Conservation (phyloP, 2,113 vertebrate species). For the Pao palembangensis region DNA sequence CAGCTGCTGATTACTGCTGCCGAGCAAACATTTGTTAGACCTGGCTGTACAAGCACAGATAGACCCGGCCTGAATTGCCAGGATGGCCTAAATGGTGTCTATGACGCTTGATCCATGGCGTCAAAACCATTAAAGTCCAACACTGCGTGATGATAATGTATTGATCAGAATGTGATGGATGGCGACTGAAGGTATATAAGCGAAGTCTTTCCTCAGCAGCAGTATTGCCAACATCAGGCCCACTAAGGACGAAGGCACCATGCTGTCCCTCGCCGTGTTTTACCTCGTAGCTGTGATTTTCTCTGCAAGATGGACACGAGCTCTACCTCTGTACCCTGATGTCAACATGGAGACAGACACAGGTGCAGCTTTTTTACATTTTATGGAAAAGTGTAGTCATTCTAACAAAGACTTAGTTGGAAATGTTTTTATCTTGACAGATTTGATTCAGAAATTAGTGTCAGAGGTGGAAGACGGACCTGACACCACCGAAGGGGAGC, state of each 20-base stretch:
- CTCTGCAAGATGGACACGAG: constrained; percentile 47
- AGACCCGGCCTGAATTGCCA: constrained; percentile 67
- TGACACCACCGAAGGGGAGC: constrained; percentile 51
- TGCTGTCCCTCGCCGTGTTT: constrained; percentile 64
- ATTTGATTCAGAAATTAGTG: constrained; percentile 73
- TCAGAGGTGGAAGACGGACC: constrained; percentile 65
- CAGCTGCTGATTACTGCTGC: constrained; percentile 57
- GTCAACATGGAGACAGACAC: constrained; percentile 57
- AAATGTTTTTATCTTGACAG: constrained; percentile 42
- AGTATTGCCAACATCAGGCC: constrained; percentile 33
- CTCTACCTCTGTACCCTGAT: constrained; percentile 72
- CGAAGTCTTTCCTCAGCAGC: constrained; percentile 29
- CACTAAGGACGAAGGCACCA: constrained; percentile 47
- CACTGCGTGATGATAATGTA: constrained; percentile 71
- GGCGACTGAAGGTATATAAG: constrained; percentile 68
- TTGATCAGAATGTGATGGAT: constrained; percentile 73
- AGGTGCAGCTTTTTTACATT: constrained; percentile 54
- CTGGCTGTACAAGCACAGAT: constrained; percentile 75
- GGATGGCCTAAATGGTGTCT: constrained; percentile 60
- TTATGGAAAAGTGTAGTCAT: no score
- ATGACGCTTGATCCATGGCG: constrained; percentile 62
- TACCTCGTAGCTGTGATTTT: constrained; percentile 67
- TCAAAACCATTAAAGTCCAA: constrained; percentile 70
- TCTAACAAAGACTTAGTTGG: not conserved
- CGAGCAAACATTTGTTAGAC: constrained; percentile 75